Conservation (phyloP, 2,888 invertebrate species). For the Brachyopa scutellaris region DNA sequence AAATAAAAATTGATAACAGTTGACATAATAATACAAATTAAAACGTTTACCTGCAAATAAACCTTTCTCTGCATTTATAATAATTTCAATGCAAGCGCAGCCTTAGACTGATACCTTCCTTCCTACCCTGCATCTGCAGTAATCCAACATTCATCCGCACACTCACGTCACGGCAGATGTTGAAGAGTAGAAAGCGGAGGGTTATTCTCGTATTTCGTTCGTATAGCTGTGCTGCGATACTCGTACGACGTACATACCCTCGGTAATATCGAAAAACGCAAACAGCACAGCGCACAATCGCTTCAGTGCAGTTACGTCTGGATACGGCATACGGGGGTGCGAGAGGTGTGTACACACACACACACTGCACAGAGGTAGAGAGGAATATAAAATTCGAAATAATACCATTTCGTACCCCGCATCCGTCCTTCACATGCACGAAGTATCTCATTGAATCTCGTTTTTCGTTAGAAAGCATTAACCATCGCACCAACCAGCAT, state of each 20-base stretch:
- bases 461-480: constrained; percentile 70
- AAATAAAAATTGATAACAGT: too few species aligned
- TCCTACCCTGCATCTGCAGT: constrained; percentile 51
- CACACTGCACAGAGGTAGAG: constrained; percentile 29
- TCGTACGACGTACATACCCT: constrained; percentile 25
- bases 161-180: constrained; percentile 54
- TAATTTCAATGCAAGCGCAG: constrained; percentile 52
- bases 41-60: too few species aligned
- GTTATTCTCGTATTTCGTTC: constrained; percentile 61
- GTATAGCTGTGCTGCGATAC: constrained; percentile 25
- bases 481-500: constrained; percentile 55
- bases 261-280: constrained; percentile 47
- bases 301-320: constrained; percentile 46
- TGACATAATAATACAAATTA: too few species aligned
- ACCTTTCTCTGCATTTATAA: too few species aligned
- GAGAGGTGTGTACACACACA: constrained; percentile 30
- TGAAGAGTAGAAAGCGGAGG: constrained; percentile 37
- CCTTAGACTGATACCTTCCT: constrained; percentile 38
- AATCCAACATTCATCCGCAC: constrained; percentile 53
- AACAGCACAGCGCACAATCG: constrained; percentile 68
- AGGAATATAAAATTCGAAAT: constrained; percentile 70
- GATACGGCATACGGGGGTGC: constrained; percentile 40
- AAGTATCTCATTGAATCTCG: constrained; percentile 69
- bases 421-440: constrained; percentile 30
- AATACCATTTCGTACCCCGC: constrained; percentile 45